Conservation (phyloP, 2,888 invertebrate species). For the Leucophenga maculata region DNA sequence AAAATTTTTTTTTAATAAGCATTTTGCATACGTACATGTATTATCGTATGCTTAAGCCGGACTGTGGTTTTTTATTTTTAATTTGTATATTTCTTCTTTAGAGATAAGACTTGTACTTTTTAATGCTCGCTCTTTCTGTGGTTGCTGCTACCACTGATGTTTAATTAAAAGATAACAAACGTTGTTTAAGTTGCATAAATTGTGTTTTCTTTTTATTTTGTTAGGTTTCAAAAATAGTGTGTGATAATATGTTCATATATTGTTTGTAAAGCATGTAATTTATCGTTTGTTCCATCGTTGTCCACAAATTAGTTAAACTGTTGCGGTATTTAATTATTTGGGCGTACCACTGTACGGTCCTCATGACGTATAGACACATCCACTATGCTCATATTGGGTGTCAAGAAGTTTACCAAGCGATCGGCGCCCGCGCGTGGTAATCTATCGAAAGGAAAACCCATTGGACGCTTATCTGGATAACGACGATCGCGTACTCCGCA, state of each 20-base stretch:
- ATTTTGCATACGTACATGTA: no score
- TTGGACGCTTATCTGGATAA: constrained; percentile 84
- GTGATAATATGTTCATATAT: no score
- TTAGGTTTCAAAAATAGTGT: no score
- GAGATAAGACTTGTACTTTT: background rate
- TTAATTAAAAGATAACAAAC: background rate
- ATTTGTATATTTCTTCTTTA: background rate
- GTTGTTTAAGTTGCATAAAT: no score
- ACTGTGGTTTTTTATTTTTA: background rate
- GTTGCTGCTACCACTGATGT: background rate
- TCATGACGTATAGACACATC: constrained; percentile 76
- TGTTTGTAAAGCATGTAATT: no score
- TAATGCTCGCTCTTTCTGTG: background rate
- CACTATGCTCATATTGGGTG: constrained; percentile 80
- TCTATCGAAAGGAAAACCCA: constrained; percentile 90
- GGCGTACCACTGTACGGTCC: constrained; percentile 72
- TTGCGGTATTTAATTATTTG: constrained; percentile 9
- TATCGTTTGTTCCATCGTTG: no score
- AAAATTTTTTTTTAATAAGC: background rate
- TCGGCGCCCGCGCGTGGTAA: constrained; percentile 74
- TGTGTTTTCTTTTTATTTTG: no score
- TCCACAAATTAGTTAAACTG: background rate
- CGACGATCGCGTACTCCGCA: constrained; percentile 83
- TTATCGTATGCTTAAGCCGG: background rate
- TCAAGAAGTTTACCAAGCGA: constrained; percentile 78